Evolutionary conservation across 2,113 vertebrate species (phyloP).

Genomic region (Poicephalus meyeri): DNA sequence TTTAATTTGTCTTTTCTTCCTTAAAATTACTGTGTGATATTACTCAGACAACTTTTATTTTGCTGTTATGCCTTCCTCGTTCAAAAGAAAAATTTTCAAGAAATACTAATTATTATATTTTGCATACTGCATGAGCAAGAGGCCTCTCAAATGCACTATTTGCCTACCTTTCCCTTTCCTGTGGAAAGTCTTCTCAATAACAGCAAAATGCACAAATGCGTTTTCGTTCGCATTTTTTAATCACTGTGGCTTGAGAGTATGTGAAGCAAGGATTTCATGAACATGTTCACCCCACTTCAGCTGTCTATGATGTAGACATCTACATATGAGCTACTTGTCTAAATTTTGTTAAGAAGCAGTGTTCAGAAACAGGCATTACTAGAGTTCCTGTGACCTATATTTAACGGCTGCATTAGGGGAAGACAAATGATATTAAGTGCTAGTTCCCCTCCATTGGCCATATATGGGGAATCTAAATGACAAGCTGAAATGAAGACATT

Average conservation of each 20-base stretch:
- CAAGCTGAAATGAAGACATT: neutral
- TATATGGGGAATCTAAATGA: neutral
- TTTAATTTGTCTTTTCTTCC: neutral
- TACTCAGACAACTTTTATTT: neutral
- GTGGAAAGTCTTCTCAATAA: neutral
- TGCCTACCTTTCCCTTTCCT: neutral
- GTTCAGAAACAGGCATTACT: neutral
- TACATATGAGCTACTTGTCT: neutral
- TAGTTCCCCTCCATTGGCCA: neutral
- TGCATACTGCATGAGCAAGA: neutral
- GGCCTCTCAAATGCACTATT: neutral
- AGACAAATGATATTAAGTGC: neutral
- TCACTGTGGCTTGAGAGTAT: neutral
- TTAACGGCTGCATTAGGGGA: neutral
- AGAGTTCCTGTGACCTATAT: slow-evolving; percentile 3
- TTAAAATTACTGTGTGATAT: neutral
- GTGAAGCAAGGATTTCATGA: neutral
- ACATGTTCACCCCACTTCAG: neutral
- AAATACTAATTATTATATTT: neutral
- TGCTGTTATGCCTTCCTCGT: neutral
- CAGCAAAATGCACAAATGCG: neutral
- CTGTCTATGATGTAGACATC: neutral
- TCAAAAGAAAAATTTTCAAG: neutral
- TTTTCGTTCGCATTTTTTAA: neutral
- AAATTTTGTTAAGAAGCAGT: neutral